Conservation (phyloP, 1,140 invertebrate genomes). For the Heliothis virescens region DNA sequence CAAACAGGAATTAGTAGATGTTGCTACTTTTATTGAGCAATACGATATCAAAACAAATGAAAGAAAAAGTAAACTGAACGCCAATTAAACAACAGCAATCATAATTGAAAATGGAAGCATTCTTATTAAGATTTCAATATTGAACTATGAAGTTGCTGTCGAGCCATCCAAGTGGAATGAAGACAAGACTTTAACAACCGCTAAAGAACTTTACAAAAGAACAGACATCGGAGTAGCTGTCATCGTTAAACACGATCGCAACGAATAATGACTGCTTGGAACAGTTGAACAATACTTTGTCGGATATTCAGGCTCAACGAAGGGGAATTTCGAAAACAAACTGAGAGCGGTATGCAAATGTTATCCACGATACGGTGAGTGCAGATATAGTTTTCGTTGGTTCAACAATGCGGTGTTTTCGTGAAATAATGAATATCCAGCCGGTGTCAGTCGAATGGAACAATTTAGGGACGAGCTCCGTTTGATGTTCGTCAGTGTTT, state of each 20-base stretch:
- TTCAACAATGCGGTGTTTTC: slow-evolving; percentile 44
- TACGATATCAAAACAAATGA: background rate
- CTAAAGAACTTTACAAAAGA: slow-evolving; percentile 43
- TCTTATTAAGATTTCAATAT: slow-evolving; percentile 28
- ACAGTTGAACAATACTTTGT: slow-evolving; percentile 67
- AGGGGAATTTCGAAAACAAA: slow-evolving; percentile 76
- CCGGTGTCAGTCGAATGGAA: slow-evolving; percentile 38
- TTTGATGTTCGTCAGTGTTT: slow-evolving; percentile 35
- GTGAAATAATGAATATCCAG: slow-evolving; percentile 51
- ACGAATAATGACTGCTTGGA: slow-evolving; percentile 45
- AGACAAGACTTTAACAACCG: slow-evolving; percentile 35
- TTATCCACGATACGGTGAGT: slow-evolving; percentile 47
- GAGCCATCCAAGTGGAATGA: slow-evolving; percentile 25
- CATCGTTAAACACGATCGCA: slow-evolving; percentile 41
- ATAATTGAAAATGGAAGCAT: slow-evolving; percentile 17
- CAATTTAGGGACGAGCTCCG: slow-evolving; percentile 40
- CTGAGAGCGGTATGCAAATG: slow-evolving; percentile 77
- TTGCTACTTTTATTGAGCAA: background rate
- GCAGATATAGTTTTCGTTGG: slow-evolving; percentile 56
- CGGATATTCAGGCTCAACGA: slow-evolving; percentile 62
- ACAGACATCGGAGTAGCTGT: slow-evolving; percentile 51
- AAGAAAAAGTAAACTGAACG: background rate
- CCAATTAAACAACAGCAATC: slow-evolving; percentile 17
- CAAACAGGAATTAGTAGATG: background rate
- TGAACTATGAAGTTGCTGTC: slow-evolving; percentile 25